Conservation (phyloP, 2,797 vertebrate genomes). For the Amblyopsis hoosieri region DNA sequence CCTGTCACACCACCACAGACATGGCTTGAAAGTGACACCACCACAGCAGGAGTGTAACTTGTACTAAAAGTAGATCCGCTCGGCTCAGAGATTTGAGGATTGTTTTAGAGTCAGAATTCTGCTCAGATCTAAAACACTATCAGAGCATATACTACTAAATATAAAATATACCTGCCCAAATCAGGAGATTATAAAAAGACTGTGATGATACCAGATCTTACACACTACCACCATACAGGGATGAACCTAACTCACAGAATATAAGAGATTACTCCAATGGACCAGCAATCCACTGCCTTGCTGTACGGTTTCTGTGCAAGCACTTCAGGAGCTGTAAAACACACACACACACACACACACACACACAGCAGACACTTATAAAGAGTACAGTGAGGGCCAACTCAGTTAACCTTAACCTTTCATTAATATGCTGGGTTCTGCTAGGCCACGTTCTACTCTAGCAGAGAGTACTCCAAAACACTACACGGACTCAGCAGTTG, state of each 20-base stretch:
- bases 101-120: too few relatives aligned
- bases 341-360: slow-evolving; percentile 12
- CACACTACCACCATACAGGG: too few relatives aligned
- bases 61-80: too few relatives aligned
- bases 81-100: too few relatives aligned
- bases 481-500: slow-evolving; percentile 57
- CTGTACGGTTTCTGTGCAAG: slow-evolving; percentile 97
- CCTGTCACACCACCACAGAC: too few relatives aligned
- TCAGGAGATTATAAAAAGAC: too few relatives aligned
- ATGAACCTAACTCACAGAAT: slow-evolving; percentile 84
- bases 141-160: too few relatives aligned
- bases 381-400: slow-evolving; percentile 12
- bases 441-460: slow-evolving; percentile 48
- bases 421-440: slow-evolving; percentile 33
- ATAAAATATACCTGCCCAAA: too few relatives aligned
- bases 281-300: slow-evolving; percentile 99
- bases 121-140: too few relatives aligned
- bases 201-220: too few relatives aligned
- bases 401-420: slow-evolving; percentile 56
- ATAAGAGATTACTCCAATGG: slow-evolving; percentile 96
- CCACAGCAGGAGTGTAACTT: too few relatives aligned
- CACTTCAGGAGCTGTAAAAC: slow-evolving; percentile 87
- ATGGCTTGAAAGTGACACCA: too few relatives aligned
- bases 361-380: slow-evolving; percentile 3
- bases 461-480: slow-evolving; percentile 60